A percentile compares a stretch with the other conserved stretches of the same genome.
phyloP scores from a whole-genome alignment of 2,888 invertebrate species.

The Macaria notata region DNA sequence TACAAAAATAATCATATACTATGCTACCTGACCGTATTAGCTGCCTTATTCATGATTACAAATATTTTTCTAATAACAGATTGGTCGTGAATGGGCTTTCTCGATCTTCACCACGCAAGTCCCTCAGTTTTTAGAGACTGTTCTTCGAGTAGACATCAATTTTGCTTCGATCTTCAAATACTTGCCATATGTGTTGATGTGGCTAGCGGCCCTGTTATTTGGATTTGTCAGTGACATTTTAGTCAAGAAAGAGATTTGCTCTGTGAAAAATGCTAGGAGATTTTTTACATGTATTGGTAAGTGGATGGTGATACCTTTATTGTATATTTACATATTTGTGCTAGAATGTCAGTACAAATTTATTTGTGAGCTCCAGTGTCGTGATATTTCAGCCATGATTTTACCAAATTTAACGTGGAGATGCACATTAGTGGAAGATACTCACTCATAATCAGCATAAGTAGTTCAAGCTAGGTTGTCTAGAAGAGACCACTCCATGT shows the following conservation, averaged over 20 bases:
- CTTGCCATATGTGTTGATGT: slow-evolving; percentile 21
- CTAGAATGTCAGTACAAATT: not conserved
- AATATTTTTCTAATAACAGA: no score
- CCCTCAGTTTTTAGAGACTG: slow-evolving; percentile 17
- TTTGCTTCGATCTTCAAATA: not conserved
- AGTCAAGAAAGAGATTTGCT: slow-evolving; percentile 11
- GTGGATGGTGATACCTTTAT: not conserved
- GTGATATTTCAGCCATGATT: not conserved
- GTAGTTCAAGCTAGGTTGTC: no score
- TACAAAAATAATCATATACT: no score
- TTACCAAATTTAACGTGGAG: not conserved
- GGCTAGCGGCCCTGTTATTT: slow-evolving; percentile 18
- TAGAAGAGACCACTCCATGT: no score
- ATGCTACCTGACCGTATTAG: no score
- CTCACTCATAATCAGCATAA: not conserved
- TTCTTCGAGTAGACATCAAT: slow-evolving; percentile 12
- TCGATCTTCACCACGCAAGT: slow-evolving; percentile 10
- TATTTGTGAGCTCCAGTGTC: not conserved
- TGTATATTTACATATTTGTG: not conserved
- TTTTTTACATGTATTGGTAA: slow-evolving; percentile 51
- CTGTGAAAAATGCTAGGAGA: slow-evolving; percentile 17
- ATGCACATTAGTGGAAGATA: not conserved
- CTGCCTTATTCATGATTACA: no score
- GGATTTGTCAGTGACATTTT: slow-evolving; percentile 21
- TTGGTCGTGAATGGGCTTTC: slow-evolving; percentile 23